Conservation (phyloP, 2,888 invertebrate genomes). For the Ichneumoninae sp. region DNA sequence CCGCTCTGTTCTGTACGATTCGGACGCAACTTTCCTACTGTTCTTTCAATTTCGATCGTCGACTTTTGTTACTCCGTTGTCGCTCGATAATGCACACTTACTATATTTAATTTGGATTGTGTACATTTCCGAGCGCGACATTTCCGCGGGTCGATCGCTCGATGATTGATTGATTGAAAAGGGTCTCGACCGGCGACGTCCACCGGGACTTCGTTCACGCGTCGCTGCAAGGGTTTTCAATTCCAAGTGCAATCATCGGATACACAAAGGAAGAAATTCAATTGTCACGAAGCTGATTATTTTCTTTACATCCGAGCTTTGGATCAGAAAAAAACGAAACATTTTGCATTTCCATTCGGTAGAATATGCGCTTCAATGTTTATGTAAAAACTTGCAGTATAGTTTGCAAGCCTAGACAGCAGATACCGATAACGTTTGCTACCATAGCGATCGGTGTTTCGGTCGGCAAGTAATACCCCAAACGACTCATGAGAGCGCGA, state of each 20-base stretch:
- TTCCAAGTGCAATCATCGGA: not conserved
- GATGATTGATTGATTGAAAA: not conserved
- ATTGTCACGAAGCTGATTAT: not conserved
- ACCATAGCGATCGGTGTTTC: slow-evolving; percentile 45
- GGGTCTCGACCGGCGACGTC: too few relatives aligned
- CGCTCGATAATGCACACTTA: not conserved
- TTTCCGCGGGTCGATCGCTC: not conserved
- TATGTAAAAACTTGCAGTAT: slow-evolving; percentile 3
- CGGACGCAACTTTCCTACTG: slow-evolving; percentile 6
- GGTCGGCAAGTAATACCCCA: not conserved
- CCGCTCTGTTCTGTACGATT: slow-evolving; percentile 4
- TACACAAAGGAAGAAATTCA: not conserved
- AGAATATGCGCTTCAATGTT: not conserved
- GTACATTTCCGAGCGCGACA: not conserved
- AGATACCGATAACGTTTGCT: not conserved
- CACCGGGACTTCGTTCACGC: not conserved
- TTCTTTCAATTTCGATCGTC: not conserved
- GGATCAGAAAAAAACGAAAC: not conserved
- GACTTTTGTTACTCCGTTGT: not conserved
- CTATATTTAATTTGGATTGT: slow-evolving; percentile 38
- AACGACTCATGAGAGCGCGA: not conserved
- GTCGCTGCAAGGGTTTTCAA: not conserved
- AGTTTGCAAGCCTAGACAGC: too few relatives aligned
- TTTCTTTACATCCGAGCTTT: not conserved
- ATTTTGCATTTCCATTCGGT: not conserved